These are phyloP conservation scores for Sturnira hondurensis DNA, from an alignment of 2,113 vertebrate species.

Conservation along the genomic window DNA sequence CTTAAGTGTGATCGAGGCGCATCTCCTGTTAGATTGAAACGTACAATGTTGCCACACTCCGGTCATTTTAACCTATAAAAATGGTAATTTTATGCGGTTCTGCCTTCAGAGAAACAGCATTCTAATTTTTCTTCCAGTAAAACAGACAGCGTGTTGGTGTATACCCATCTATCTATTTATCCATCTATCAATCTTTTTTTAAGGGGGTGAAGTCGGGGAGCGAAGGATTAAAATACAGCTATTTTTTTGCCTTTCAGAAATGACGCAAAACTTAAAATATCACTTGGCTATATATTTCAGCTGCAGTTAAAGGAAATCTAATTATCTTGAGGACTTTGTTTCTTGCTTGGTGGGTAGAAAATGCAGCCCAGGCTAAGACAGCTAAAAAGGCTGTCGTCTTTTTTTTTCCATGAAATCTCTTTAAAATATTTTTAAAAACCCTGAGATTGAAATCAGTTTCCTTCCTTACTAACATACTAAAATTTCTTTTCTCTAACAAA, in stretches of 20 bases:
- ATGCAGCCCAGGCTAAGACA: background rate
- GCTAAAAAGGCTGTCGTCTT: background rate
- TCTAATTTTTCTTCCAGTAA: constrained; percentile 61
- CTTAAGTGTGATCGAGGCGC: constrained; percentile 33
- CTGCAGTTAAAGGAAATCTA: background rate
- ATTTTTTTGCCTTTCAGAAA: constrained; percentile 56
- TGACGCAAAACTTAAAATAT: constrained; percentile 48
- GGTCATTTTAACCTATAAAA: background rate
- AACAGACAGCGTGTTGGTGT: background rate
- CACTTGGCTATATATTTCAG: background rate
- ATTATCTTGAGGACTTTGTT: background rate
- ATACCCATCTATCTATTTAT: too few relatives aligned
- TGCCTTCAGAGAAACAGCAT: constrained; percentile 46
- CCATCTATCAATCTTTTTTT: background rate
- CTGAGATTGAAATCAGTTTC: background rate
- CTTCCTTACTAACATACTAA: background rate
- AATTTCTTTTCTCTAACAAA: background rate
- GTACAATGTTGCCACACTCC: background rate
- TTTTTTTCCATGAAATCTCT: background rate
- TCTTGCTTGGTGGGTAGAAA: background rate
- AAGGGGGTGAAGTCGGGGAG: background rate
- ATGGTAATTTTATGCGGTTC: background rate
- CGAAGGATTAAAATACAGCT: constrained; percentile 35
- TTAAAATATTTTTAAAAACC: constrained; percentile 26
- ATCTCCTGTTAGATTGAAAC: background rate